These are phyloP conservation scores for Thereva unica DNA, from an alignment of 2,888 invertebrate genomes.

Conservation along the genomic window DNA sequence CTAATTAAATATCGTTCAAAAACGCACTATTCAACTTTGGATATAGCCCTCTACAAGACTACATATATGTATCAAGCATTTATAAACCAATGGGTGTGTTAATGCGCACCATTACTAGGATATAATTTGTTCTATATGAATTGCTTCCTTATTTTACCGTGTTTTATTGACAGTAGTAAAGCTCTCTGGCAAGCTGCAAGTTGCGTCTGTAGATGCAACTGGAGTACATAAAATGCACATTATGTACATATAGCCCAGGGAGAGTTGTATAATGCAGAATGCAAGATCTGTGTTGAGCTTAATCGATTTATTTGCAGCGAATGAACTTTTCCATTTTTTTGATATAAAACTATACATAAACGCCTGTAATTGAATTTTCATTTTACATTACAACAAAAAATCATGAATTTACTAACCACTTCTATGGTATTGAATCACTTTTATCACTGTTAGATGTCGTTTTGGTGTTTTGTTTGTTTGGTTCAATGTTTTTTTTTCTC, in stretches of 20 bases:
- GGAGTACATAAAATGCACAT: constrained; percentile 20
- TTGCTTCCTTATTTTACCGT: constrained; percentile 22
- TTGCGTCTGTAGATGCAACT: constrained; percentile 26
- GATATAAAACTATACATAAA: too few relatives aligned
- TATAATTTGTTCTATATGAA: not conserved
- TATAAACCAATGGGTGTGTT: too few relatives aligned
- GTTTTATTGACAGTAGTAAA: constrained; percentile 27
- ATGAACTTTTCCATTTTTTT: not conserved
- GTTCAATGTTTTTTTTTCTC: too few relatives aligned
- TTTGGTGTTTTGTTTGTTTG: too few relatives aligned
- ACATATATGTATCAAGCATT: too few relatives aligned
- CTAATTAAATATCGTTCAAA: too few relatives aligned
- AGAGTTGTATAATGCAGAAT: constrained; percentile 17
- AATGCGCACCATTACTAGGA: too few relatives aligned
- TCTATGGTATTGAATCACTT: constrained; percentile 8
- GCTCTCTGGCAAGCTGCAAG: not conserved
- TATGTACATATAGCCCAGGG: constrained; percentile 12
- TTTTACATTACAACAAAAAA: not conserved
- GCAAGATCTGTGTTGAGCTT: constrained; percentile 25
- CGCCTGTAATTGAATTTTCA: too few relatives aligned
- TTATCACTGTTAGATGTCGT: too few relatives aligned
- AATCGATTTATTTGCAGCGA: constrained; percentile 32
- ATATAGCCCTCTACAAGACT: too few relatives aligned
- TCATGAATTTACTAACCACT: constrained; percentile 24
- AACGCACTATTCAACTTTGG: too few relatives aligned